These are phyloP conservation scores for Dicyrtoma fusca DNA, from an alignment of 2,888 invertebrate genomes.

Conservation along the genomic window DNA sequence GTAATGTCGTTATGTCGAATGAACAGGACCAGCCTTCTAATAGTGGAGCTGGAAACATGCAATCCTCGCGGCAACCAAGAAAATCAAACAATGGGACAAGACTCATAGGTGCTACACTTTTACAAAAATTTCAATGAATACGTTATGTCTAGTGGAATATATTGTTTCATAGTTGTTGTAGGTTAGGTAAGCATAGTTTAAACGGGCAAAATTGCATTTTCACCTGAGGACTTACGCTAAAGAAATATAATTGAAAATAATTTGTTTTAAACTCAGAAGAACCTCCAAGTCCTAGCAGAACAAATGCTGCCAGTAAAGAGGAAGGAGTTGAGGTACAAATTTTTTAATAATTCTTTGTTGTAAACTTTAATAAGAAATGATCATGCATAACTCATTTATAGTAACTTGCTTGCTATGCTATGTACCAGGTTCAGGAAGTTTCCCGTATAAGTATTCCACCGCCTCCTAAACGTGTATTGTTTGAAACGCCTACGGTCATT, in stretches of 20 bases:
- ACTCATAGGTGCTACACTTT: not conserved
- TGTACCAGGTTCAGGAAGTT: slow-evolving; percentile 26
- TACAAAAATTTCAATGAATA: not conserved
- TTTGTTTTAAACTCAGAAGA: too few species aligned
- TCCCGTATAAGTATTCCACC: slow-evolving; percentile 16
- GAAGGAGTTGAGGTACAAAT: not conserved
- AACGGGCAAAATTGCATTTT: too few species aligned
- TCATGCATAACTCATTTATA: not conserved
- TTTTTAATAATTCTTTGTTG: not conserved
- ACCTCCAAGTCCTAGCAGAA: too few species aligned
- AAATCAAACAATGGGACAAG: not conserved
- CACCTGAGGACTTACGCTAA: too few species aligned
- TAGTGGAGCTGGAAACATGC: too few species aligned
- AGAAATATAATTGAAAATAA: too few species aligned
- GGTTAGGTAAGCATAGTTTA: too few species aligned
- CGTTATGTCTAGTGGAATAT: too few species aligned
- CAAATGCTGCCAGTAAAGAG: not conserved
- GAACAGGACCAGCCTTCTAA: not conserved
- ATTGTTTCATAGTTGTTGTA: too few species aligned
- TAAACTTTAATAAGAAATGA: not conserved
- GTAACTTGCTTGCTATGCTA: not conserved
- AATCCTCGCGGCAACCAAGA: too few species aligned
- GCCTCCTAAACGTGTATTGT: slow-evolving; percentile 25
- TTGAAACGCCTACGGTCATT: slow-evolving; percentile 45
- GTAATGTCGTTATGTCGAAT: slow-evolving; percentile 1